Evolutionary conservation across 2,888 invertebrate species (phyloP).

Genomic region (Diplolepis rosae): DNA sequence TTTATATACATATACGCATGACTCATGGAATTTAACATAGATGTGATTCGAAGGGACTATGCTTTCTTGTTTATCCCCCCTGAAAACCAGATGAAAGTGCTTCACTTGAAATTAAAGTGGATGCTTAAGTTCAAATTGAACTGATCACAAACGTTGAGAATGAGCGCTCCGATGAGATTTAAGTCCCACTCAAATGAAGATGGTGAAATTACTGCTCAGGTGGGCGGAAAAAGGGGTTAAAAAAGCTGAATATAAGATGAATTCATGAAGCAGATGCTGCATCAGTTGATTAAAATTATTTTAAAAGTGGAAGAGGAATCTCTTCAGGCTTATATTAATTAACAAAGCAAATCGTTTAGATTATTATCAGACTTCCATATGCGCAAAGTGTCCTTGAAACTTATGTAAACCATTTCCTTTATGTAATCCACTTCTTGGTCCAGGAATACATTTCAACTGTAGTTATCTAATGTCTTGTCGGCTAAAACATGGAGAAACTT

Average conservation of each 20-base stretch:
- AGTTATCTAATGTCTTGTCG: slow-evolving; percentile 19
- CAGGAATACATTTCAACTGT: slow-evolving; percentile 11
- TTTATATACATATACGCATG: background rate
- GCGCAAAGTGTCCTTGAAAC: background rate
- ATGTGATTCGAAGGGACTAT: slow-evolving; percentile 9
- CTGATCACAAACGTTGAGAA: slow-evolving; percentile 26
- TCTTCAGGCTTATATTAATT: too few relatives aligned
- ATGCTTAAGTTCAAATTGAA: slow-evolving; percentile 23
- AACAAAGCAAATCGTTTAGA: background rate
- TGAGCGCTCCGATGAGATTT: slow-evolving; percentile 18
- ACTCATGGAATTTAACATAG: background rate
- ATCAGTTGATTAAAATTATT: slow-evolving; percentile 1
- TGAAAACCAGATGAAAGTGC: slow-evolving; percentile 10
- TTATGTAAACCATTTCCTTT: slow-evolving; percentile 14
- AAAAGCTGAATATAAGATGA: slow-evolving; percentile 16
- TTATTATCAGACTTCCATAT: slow-evolving; percentile 1
- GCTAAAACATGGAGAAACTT: slow-evolving; percentile 30
- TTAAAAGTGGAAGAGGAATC: background rate
- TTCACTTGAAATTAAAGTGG: slow-evolving; percentile 31
- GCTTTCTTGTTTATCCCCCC: slow-evolving; percentile 16
- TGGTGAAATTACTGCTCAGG: slow-evolving; percentile 19
- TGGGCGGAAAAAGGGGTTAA: slow-evolving; percentile 10
- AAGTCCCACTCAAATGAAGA: slow-evolving; percentile 30
- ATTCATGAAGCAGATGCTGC: background rate
- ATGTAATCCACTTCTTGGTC: slow-evolving; percentile 5